Evolutionary conservation across 2,113 vertebrate genomes (phyloP), one percentile per base, ranked within the genome.

Genomic region (Nycticryphes semicollaris): DNA sequence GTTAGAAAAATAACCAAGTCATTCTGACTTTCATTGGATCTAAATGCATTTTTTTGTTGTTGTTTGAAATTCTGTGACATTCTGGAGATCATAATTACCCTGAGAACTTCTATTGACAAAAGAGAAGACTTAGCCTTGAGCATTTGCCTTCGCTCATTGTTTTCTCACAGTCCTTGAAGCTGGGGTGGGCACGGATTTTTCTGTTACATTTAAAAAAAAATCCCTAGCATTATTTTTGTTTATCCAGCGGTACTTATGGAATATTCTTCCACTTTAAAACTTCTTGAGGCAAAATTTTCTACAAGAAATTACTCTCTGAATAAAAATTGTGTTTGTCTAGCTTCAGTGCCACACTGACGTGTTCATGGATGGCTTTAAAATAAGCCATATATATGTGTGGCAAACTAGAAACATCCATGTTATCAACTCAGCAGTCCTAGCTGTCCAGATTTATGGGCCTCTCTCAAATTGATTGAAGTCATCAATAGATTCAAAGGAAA

Each of bases 61-160:
- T 78, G 64, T 67, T 93, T 86, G 74, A 91, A 75, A 68, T 77
- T 86, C 31, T 33, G 4, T 89, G 39, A 70, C 95, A 24, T 91
- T 82, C 22, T 84, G 51, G 54, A 68, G 35, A 18, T 88, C 5
- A 1, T 43, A 80, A 84, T 90, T 93, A 31, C 48, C 45, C 66
- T 60, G 27, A 2, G 3, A 77, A 77, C 24, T 43, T 90, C 57
- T 70, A 0, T 14, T 86, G 66, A 60, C 64, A 68, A 39, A 92
- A 92, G 86, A 66, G 75, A 88, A 67, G 33, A 70, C 51, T 74
- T 83, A 84, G 62, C 81, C 76, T 72, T 64, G 62, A 91, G 95
- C 85, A 18, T 92, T 96, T 86, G 64, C 69, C 16, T 68, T 94
- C 33, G 21, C n/a, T 93, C 12, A 62, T 80, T 86, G 93, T 93